Base-by-base conservation (phyloP, 1,140 invertebrate species). In the Paramacrobiotus metropolitanus region DNA sequence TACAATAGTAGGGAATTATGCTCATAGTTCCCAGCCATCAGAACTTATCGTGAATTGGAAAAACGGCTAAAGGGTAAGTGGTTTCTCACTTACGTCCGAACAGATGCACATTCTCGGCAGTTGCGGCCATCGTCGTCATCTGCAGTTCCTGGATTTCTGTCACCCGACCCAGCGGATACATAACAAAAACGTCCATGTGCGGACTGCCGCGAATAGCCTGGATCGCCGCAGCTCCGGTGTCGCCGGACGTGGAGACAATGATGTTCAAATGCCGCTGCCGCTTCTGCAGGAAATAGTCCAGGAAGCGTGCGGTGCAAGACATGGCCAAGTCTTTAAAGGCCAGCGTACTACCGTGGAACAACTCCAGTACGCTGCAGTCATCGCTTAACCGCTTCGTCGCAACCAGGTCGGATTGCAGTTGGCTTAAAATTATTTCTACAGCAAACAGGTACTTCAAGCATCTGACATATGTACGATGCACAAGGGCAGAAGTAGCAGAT, bases 221-320 rank as follows among this genome's bases (percentile, higher is more conserved):
- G 61, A 77, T 74, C 2, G 76, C 76, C 18, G 77, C 68, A 68
- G 75, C 74, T 30, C 77, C 77, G 0, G 76, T 78, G 65, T 78
- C 77, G 2, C 77, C 77, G 30, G 76, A 76, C 4, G 77, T 78
- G 4, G 68, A 76, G 71, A 67, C 21, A 44, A 34, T 60, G 21
- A 34, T 31, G 60, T 60, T 48, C 30, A 60, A 62, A 62, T 75
- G 73, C 30, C 68, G 68, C 48, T 71, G 67, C 34, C 65, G 62
- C 61, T 70, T 72, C n/a, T 64, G 65, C 18, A 75, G 67, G 64
- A 74, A 77, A 61, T 74, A 71, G 40, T 75, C 64, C 29, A 76
- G 65, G 2, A 77, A 68, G 60, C 71, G 68, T 9, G 71, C 75
- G 2, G 77, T 65, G 62, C 73, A 70, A 15, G 67, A 68, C 61